Evolutionary conservation across 1,140 invertebrate species (phyloP), one percentile per base, ranked within the genome.

Genomic region (Leguminivora glycinivorella): DNA sequence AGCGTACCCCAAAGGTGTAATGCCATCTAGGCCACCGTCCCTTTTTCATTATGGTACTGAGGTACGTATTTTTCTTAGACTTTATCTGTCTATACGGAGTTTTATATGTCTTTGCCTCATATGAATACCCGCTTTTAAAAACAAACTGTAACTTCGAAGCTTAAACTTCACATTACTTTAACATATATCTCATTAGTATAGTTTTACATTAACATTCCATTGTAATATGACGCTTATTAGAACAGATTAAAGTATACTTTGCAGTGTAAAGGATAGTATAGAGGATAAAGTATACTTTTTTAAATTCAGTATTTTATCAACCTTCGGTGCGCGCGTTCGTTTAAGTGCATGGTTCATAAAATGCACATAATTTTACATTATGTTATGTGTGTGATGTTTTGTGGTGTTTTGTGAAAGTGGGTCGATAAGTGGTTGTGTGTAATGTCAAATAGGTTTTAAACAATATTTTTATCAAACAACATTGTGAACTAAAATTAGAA

Each of bases 241-340:
- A 52, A 22, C 47, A 0, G 1, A 9, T 52, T 52, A 22, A 52
- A 22, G 47, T 52, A 1, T 10, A 22, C 9, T 52, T 22, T 22
- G 9, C 19, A 9, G 19, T 52, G 2, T 22, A 52, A 19, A 22
- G 17, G 47, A 19, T 19, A 22, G 7, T 19, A 22, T 22, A 22
- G 6, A 52, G 47, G 47, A 52, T 52, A 52, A 52, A 22, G 47
- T 52, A 6, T 52, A 22, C 47, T 52, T 52, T 52, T 43, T 52
- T 52, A 52, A 52, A 22, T 52, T 52, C 47, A 52, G 47, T 52
- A 9, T 52, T 52, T 52, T 52, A 52, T 52, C 47, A 10, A 1
- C 19, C 19, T 4, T 9, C 22, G 47, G 17, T 22, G 6, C 47
- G 19, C 47, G 14, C 47, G 47, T 38, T 38, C 47, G 47, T 52